Evolutionary conservation across 2,113 vertebrate genomes (phyloP), one percentile per base, ranked within the genome.

Genomic region (Peromyscus californicus): DNA sequence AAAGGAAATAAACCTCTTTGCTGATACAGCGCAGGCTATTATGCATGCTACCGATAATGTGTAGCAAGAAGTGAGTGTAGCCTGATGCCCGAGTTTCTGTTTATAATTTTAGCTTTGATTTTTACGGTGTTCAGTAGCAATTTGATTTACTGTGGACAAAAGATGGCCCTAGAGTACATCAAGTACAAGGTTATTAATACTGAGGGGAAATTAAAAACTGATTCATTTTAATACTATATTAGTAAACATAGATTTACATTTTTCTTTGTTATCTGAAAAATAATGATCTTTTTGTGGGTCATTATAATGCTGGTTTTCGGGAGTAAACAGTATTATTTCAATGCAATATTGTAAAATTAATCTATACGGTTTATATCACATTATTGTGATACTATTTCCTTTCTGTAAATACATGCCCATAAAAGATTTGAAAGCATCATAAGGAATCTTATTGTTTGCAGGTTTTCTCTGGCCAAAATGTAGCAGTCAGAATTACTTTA

Each of bases 1-100:
- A 97, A 97, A 90, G 92, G 94, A 97, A 97, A 95, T 96, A 95
- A 98, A 96, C 96, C 94, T 95, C 59, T 94, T 92, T 94, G 42
- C 89, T 97, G 61, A 84, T 75, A 93, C 33, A 91, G 89, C 51
- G 17, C 39, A 93, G 79, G 61, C 69, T 61, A n/a, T 93, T 96
- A 92, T 76, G 42, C 39, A 63, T 79, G 33, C 67, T 86, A 39
- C 91, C 69, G 72, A 65, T 96, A 89, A 39, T 33, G 54, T 85
- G 75, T 90, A 42, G 22, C 93, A 94, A 42, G 75, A 54, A 75
- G 42, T 45, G 3, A 17, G 54, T 59, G 31, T 22, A 91, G 36
- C 42, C 92, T 69, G 67, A 78, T 74, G 91, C 6, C 2, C 36
- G 8, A 51, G 85, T 95, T 96, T 93, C 80, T 59, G 39, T 84